Evolutionary conservation across 1,140 invertebrate species (phyloP).

Genomic region (Pseudomyrmex cubaensis): DNA sequence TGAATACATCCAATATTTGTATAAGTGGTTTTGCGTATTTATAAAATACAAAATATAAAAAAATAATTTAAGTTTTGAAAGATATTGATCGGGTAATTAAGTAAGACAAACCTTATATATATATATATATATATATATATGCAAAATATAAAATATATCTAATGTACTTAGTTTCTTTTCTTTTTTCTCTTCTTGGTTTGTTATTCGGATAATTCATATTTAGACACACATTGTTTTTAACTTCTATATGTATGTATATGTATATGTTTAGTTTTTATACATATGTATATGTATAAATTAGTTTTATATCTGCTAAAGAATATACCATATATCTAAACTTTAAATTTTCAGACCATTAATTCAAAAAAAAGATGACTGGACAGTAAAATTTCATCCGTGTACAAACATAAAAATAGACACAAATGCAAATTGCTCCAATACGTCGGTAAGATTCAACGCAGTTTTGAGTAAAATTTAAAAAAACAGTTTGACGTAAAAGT

Average conservation of each 20-base stretch:
- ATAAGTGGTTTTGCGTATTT: too few relatives aligned
- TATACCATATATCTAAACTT: not conserved
- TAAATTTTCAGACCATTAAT: slow-evolving; percentile 63
- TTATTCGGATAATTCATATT: too few relatives aligned
- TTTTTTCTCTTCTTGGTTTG: not conserved
- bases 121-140: not conserved
- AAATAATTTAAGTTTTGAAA: not conserved
- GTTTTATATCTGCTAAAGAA: not conserved
- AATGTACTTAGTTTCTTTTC: not conserved
- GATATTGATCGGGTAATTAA: not conserved
- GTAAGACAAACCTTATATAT: not conserved
- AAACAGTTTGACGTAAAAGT: not conserved
- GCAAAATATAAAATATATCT: not conserved
- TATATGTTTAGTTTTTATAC: not conserved
- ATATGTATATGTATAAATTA: not conserved
- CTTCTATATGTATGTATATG: not conserved
- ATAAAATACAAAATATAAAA: not conserved
- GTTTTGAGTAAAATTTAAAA: not conserved
- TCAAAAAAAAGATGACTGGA: not conserved
- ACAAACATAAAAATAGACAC: slow-evolving; percentile 45
- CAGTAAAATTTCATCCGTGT: slow-evolving; percentile 68
- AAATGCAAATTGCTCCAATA: not conserved
- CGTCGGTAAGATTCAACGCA: slow-evolving; percentile 61
- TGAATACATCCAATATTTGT: not conserved
- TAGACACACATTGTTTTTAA: not conserved